A percentile compares a stretch with the other conserved stretches of the same genome.
Evolutionary conservation across 2,113 vertebrate species (phyloP).

Genomic region (Dinomys branickii): DNA sequence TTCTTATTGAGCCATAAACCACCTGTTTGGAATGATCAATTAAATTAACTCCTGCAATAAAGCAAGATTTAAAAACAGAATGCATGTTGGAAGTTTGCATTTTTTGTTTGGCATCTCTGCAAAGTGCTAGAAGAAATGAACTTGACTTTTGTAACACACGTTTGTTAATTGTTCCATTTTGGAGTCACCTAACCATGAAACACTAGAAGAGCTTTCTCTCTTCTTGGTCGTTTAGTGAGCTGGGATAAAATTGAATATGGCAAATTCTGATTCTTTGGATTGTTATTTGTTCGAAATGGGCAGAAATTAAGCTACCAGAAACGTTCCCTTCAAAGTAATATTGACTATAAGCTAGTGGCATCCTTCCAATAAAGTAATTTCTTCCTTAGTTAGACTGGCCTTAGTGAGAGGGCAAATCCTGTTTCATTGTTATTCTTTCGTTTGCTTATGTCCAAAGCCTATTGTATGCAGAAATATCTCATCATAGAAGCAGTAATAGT

Average conservation of each 20-base stretch:
- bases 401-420: slow-evolving; percentile 53
- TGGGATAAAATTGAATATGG: slow-evolving; percentile 50
- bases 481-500: slow-evolving; percentile 17
- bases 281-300: slow-evolving; percentile 64
- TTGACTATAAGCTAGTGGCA: slow-evolving; percentile 63
- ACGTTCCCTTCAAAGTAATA: slow-evolving; percentile 68
- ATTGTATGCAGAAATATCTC: slow-evolving; percentile 43
- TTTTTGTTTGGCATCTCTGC: slow-evolving; percentile 39
- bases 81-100: slow-evolving; percentile 45
- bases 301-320: slow-evolving; percentile 69
- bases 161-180: slow-evolving; percentile 66
- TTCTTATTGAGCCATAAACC: slow-evolving; percentile 41
- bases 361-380: slow-evolving; percentile 70
- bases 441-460: slow-evolving; percentile 58
- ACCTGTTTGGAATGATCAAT: slow-evolving; percentile 57
- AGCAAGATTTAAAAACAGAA: slow-evolving; percentile 49
- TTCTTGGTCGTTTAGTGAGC: slow-evolving; percentile 64
- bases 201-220: slow-evolving; percentile 32
- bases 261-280: slow-evolving; percentile 39
- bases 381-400: slow-evolving; percentile 51
- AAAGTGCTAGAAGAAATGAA: slow-evolving; percentile 51
- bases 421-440: slow-evolving; percentile 44
- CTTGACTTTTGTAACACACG: not conserved
- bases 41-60: slow-evolving; percentile 55
- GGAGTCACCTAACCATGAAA: slow-evolving; percentile 64